Base-by-base conservation (phyloP, 2,888 invertebrate species). In the Heliconius sara region DNA sequence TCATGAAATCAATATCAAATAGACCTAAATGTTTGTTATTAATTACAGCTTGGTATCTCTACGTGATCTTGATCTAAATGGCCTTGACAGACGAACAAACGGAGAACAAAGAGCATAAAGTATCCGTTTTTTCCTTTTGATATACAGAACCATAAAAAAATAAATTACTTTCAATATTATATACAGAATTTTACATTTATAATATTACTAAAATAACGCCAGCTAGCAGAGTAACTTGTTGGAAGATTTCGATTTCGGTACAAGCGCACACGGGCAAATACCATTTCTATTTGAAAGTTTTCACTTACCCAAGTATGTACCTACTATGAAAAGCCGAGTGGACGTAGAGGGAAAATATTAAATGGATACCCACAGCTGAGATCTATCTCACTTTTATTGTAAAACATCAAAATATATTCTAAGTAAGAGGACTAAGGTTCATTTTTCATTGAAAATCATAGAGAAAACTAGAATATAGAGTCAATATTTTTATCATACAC, bases 201-300 rank as follows among this genome's bases (percentile, higher is more conserved):
- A 7, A 7, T 65, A 34, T 67, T 30, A 34, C 19, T 22, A 16
- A 10, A 9, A 22, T 27, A 70, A 70, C 13, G 70, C 43, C 25
- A 19, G 43, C 25, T n/a, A 1, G 70, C 9, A 25, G 6, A 39
- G 25, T 47, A 47, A 43, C 57, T 34, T 57, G 34, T 60, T 73
- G 39, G n/a, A 73, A n/a, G 9, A 73, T 60, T 60, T 73, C 39
- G 70, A 60, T 39, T 13, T 39, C 34, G 60, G 60, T 34, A 73
- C 25, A 60, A 73, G 57, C 22, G 72, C n/a, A 39, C 60, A 39
- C 34, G 73, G 25, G 57, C n/a, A 60, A 73, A 60, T 73, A 73
- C 73, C 39, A 16, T 73, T 73, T 30, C n/a, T 25, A 73, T 60
- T 66, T 73, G 39, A 73, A 78, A 78, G 57, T 78, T 78, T 78